Evolutionary conservation across 2,113 vertebrate genomes (phyloP).

Genomic region (Leptosomus discolor): DNA sequence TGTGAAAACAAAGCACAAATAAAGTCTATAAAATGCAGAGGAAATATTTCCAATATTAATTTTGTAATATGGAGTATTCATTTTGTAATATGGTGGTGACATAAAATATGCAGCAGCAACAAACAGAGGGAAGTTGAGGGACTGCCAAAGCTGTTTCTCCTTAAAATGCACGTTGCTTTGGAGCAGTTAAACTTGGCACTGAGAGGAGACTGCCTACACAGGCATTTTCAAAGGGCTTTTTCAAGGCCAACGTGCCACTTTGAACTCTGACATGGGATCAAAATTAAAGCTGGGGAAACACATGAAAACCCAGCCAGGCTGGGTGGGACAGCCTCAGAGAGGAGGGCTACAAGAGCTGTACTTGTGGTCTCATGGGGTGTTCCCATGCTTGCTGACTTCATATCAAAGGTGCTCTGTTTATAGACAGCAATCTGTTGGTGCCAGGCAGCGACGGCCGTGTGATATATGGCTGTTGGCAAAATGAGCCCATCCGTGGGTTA

Average conservation of each 20-base stretch:
- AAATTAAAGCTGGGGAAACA: conserved; percentile 76
- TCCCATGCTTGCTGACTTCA: conserved; percentile 70
- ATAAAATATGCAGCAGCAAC: neutral
- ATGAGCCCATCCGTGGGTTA: conserved; percentile 70
- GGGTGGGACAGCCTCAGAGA: conserved; percentile 57
- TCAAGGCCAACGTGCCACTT: conserved; percentile 51
- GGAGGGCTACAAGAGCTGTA: conserved; percentile 58
- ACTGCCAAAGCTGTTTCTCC: conserved; percentile 16
- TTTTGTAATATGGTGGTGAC: neutral
- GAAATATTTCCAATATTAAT: conserved; percentile 14
- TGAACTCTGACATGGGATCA: conserved; percentile 71
- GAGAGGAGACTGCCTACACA: neutral
- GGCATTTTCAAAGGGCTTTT: conserved; percentile 34
- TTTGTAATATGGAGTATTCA: neutral
- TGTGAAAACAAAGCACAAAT: conserved; percentile 27
- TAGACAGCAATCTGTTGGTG: conserved; percentile 79
- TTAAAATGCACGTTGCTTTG: neutral
- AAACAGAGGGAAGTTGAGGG: neutral
- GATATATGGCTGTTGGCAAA: conserved; percentile 79
- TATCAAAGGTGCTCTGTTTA: conserved; percentile 81
- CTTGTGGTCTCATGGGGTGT: conserved; percentile 64
- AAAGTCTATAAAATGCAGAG: neutral
- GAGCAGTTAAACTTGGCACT: neutral
- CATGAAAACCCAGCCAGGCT: conserved; percentile 21
- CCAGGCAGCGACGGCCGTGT: conserved; percentile 62